Base-by-base conservation (phyloP, 2,113 vertebrate genomes). In the Phocoena sinus region DNA sequence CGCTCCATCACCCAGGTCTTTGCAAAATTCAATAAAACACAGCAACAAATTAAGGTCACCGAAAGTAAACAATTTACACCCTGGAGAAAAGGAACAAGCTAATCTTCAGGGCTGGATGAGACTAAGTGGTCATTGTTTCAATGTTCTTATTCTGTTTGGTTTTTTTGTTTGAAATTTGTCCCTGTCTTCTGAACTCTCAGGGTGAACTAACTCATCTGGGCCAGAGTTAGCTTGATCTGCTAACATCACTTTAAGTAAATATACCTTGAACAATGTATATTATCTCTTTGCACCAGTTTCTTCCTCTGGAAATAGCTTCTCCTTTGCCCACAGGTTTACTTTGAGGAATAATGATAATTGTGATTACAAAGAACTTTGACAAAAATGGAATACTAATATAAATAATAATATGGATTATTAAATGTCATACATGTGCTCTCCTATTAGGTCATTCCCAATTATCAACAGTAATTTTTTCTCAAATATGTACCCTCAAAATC, bases 11-110 rank as follows among this genome's bases (percentile, higher is more conserved):
- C 47, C 28, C 17, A 76, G 17, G 65, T 93, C 73, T 83, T 36
- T 53, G 13, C 15, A 92, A 74, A 88, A 53, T 76, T 58, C 84
- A 92, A 60, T 38, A 88, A 83, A 91, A 67, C 28, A 47, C 31
- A 73, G 56, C 56, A 65, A 73, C 73, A 93, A 36, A 93, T 28
- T 41, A 89, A 91, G 25, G 18, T 56, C 56, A 79, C 91, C 70
- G 85, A 93, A 95, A 36, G 38, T 82, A 95, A 96, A 91, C 36
- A 93, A 77, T 68, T 67, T 86, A 68, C 6, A 85, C 23, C 14
- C 18, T 79, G 89, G 73, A 89, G 68, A 83, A 95, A 93, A 91
- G 17, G 15, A 12, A 33, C 44, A 65, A 13, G 21, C 33, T 86
- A 62, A 82, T 70, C 28, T 70, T 82, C 41, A 94, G 50, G 44